phyloP scores from a whole-genome alignment of 1,140 invertebrate genomes.

The Penaeus chinensis region DNA sequence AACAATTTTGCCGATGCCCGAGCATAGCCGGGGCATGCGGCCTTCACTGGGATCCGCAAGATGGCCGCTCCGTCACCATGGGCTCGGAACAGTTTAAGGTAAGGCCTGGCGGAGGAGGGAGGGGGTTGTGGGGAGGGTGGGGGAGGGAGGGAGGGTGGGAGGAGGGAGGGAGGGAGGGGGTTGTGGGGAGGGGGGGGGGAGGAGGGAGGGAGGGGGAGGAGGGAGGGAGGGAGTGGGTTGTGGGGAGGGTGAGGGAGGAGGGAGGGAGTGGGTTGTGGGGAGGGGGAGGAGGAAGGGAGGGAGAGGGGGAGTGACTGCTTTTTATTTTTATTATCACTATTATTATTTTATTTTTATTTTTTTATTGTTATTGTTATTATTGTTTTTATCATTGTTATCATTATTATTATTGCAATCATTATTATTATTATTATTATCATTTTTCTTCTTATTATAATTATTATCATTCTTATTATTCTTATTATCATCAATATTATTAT shows the following conservation, averaged over 20 bases:
- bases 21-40: conserved; percentile 64
- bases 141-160: background rate
- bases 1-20: conserved; percentile 66
- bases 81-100: conserved; percentile 70
- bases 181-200: background rate
- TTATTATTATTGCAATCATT: too few species aligned
- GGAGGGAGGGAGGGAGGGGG: background rate
- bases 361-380: too few species aligned
- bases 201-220: background rate
- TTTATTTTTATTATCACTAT: too few species aligned
- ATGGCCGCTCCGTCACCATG: conserved; percentile 68
- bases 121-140: background rate
- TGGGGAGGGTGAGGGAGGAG: background rate
- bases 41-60: conserved; percentile 67
- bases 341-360: too few species aligned
- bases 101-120: background rate
- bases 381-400: too few species aligned
- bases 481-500: too few species aligned
- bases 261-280: background rate
- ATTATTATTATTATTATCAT: too few species aligned
- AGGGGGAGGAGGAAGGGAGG: background rate
- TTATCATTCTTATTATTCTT: too few species aligned
- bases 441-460: too few species aligned
- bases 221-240: background rate
- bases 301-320: background rate